Base-by-base conservation (phyloP, 2,113 vertebrate species). In the Eonycteris spelaea region DNA sequence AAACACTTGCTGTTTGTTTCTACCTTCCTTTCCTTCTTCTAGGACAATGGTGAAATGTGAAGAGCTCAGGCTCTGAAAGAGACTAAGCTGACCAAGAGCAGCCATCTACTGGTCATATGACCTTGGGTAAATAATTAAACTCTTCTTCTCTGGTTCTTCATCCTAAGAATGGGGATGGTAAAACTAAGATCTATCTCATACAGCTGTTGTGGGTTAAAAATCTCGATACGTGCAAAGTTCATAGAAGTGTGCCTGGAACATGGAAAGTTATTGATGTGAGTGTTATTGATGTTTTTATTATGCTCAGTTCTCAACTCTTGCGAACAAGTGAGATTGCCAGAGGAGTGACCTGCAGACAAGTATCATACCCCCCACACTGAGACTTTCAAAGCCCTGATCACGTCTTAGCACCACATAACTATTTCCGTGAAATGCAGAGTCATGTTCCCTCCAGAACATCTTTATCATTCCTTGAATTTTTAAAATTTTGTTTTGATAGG, bases 1-100 rank as follows among this genome's bases (percentile, higher is more conserved):
- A 93, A 90, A 70, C 73, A 85, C 45, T 61, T 53, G 10, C 43
- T 57, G 75, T 43, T 78, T 75, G 9, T 84, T 68, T 82, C 86
- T 86, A 24, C 45, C 9, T 67, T 75, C 74, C n/a, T 78, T 59
- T 67, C 59, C 70, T 92, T 70, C 85, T 94, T 57, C 6, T 63
- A 45, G 63, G 61, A 40, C n/a, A 40, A 40, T 2, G 0, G 28
- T 33, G 28, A 38, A 40, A 51, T 5, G 22, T 3, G 18, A 86
- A 24, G 53, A 40, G 30, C 40, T 65, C 35, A 1, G 65, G 55
- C 65, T 63, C 33, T 15, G 24, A 93, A 70, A 24, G 30, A 65
- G 57, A 67, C 68, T 48, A 24, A 28, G 2, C 40, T 15, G 63
- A 79, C 35, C 71, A 43, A 75, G 8, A 7, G 13, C 61, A 67